Evolutionary conservation across 2,888 invertebrate species (phyloP), one percentile per base, ranked within the genome.

Genomic region (Epirrhoe alternata): DNA sequence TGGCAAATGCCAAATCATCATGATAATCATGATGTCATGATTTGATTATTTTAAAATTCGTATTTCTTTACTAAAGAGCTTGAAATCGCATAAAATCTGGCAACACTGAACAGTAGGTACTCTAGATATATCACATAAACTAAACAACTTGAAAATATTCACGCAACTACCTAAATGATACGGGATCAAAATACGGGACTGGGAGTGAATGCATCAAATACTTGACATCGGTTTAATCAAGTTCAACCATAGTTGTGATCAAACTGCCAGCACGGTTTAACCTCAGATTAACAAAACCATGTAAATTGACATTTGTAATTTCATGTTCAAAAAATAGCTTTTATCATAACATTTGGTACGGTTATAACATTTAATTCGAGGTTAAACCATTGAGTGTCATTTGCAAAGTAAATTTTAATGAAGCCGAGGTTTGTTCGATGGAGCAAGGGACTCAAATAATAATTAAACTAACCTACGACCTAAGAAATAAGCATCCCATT

Each of bases 401-500:
- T 47, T 7, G 47, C 47, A 47, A 47, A 47, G 17, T 4, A 16
- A 33, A 33, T 12, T 54, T 16, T 14, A 31, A 17, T 35, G 10
- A 45, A 30, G 42, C 16, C 31, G 14, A 24, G 30, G 31, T 17
- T 30, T 56, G 35, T 54, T 50, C 16, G 31, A 24, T 50, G 42
- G 31, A 61, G 61, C 52, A 69, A 61, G 64, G 62, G 65, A 57
- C 65, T 67, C 66, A 58, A 66, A 51, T 65, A 67, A 62, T 50
- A 53, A 62, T 50, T 55, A 65, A 66, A 50, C 58, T 58, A 58
- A 58, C 45, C 58, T 69, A 71, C 47, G n/a, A 60, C 42, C 69
- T 66, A 69, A 65, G 59, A 62, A 63, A 68, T 59, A 62, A 67
- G 50, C 70, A 60, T 69, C 66, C 57, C 65, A 61, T 60, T 49